Conservation (phyloP, 2,888 invertebrate genomes). For the Lapara coniferarum region DNA sequence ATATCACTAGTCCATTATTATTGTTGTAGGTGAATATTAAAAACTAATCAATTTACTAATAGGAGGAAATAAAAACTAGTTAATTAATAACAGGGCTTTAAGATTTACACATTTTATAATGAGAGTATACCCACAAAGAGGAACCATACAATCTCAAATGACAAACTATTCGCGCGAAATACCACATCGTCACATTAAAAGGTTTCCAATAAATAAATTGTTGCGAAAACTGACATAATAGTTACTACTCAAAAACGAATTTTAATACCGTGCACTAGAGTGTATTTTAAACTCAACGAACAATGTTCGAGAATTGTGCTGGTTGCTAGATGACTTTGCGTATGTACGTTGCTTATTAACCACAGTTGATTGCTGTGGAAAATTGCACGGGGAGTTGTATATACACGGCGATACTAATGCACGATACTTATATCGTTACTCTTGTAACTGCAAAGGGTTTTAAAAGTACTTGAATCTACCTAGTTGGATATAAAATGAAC, state of each 20-base stretch:
- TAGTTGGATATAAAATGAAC: no score
- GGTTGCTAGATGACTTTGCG: constrained; percentile 54
- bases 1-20: no score
- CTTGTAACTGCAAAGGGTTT: constrained; percentile 20
- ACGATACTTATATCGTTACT: constrained; percentile 46
- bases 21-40: no score
- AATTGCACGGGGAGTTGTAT: constrained; percentile 67
- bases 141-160: not conserved
- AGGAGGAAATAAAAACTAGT: no score
- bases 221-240: not conserved
- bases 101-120: not conserved
- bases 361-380: constrained; percentile 65
- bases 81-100: not conserved
- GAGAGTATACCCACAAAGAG: not conserved
- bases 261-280: constrained; percentile 10
- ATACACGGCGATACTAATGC: constrained; percentile 49
- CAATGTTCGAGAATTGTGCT: constrained; percentile 31
- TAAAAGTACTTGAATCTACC: not conserved
- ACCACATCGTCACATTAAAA: not conserved
- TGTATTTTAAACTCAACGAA: constrained; percentile 5
- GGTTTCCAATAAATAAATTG: not conserved
- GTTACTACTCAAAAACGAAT: not conserved
- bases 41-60: no score
- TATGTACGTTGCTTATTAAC: constrained; percentile 63
- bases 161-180: not conserved